Conservation (phyloP, 2,797 vertebrate species). For the Sebastiscus tertius region DNA sequence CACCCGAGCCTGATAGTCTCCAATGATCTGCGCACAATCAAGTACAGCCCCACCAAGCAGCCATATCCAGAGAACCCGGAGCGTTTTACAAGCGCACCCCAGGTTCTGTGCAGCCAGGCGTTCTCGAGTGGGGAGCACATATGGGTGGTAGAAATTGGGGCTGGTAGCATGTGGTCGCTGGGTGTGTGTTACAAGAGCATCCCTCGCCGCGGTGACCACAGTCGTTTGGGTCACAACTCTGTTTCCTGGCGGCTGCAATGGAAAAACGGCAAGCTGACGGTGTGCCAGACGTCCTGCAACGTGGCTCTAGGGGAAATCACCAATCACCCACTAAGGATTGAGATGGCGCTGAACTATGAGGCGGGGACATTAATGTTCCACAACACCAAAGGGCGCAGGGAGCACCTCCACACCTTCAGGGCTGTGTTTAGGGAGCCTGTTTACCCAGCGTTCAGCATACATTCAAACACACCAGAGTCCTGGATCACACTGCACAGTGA, state of each 20-base stretch:
- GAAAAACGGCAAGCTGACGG: slow-evolving; percentile 81
- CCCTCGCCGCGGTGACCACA: slow-evolving; percentile 80
- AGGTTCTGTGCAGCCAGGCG: slow-evolving; percentile 77
- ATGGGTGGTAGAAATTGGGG: slow-evolving; percentile 78
- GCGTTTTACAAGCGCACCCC: slow-evolving; percentile 68
- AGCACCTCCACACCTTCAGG: slow-evolving; percentile 80
- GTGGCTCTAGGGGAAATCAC: slow-evolving; percentile 50
- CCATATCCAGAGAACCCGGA: slow-evolving; percentile 64
- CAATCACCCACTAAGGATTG: slow-evolving; percentile 60
- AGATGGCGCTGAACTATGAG: slow-evolving; percentile 77
- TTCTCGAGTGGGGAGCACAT: slow-evolving; percentile 74
- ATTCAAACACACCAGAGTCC: slow-evolving; percentile 78
- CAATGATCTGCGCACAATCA: slow-evolving; percentile 73
- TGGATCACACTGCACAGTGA: slow-evolving; percentile 78
- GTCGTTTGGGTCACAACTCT: slow-evolving; percentile 79
- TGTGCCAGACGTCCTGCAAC: slow-evolving; percentile 71
- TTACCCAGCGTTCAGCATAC: slow-evolving; percentile 79
- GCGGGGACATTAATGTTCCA: slow-evolving; percentile 71
- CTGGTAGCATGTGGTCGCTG: slow-evolving; percentile 75
- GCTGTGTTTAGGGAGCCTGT: slow-evolving; percentile 72
- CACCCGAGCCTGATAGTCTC: slow-evolving; percentile 74
- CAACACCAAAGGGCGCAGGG: slow-evolving; percentile 63
- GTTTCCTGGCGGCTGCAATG: slow-evolving; percentile 83
- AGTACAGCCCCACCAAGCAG: slow-evolving; percentile 66
- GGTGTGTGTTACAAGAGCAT: slow-evolving; percentile 79